Base-by-base conservation (phyloP, 2,113 vertebrate genomes). In the Marmota flaviventris region DNA sequence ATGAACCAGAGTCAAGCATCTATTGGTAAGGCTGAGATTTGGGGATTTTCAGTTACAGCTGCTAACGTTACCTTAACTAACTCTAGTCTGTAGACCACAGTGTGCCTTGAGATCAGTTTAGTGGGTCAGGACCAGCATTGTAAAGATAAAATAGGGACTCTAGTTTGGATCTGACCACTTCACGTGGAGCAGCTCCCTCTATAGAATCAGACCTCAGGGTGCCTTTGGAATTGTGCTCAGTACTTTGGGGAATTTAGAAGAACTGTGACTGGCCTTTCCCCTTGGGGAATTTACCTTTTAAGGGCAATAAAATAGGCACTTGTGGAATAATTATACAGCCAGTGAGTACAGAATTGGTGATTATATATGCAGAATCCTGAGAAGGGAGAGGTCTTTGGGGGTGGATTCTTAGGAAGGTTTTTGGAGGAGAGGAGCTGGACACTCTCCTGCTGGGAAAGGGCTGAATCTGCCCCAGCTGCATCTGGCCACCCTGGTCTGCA, bases 211-310 rank as follows among this genome's bases (percentile, higher is more conserved):
- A 32, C 48, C 32, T 17, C 76, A 27, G 0, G 14, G 32, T 48
- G 51, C 89, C 48, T 77, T 39, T 53, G 48, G 63, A 37, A 24
- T 34, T 17, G 1, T 25, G 16, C 51, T 70, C 37, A 72, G 77
- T 34, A 10, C 76, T 42, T 42, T 67, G 20, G 53, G 32, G 72
- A 27, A 73, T 58, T 37, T 58, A 76, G 58, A 85, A 70, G 67
- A 91, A 42, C 11, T n/a, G 14, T 22, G 53, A 93, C 73, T 82
- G 94, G 70, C 72, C 29, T 48, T 45, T 61, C 12, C 22, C 13
- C 77, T 45, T 45, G 75, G 13, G 42, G 72, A 87, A 13, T 95
- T 96, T 82, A 83, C 48, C 69, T 96, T 37, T 81, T 94, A 95
- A 88, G 72, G 73, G 39, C 76, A 63, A 70, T 87, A 91, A 94